phyloP scores from a whole-genome alignment of 2,113 vertebrate genomes.

The Orycteropus afer region DNA sequence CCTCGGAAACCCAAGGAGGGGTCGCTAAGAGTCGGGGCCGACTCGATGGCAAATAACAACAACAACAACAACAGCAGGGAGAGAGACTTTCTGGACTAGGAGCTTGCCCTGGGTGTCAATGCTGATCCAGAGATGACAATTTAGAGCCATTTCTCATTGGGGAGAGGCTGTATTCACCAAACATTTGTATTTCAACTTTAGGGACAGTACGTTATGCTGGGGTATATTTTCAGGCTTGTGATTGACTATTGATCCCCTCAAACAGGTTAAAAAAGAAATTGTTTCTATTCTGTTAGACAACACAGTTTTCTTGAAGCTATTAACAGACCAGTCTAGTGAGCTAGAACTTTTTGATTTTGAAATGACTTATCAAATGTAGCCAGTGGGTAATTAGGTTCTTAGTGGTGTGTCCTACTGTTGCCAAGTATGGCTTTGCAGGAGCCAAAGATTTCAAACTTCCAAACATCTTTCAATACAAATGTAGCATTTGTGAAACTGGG shows the following conservation, averaged over 20 bases:
- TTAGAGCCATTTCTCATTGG: background rate
- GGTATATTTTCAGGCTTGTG: background rate
- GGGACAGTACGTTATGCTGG: background rate
- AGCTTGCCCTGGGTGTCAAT: no score
- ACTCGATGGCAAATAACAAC: no score
- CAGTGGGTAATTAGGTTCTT: background rate
- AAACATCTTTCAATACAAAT: background rate
- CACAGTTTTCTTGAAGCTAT: background rate
- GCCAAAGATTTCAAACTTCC: background rate
- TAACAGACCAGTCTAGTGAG: background rate
- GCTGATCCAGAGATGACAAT: fast-evolving
- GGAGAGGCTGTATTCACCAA: background rate
- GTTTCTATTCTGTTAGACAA: background rate
- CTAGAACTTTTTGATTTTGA: background rate
- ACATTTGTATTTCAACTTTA: background rate
- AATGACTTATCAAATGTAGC: background rate
- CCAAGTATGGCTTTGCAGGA: background rate
- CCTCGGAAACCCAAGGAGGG: no score
- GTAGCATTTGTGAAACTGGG: background rate
- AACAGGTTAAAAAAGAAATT: background rate
- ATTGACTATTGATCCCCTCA: background rate
- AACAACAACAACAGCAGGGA: background rate
- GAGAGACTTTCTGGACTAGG: background rate
- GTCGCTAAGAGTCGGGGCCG: no score
- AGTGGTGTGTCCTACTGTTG: background rate